phyloP scores from a whole-genome alignment of 2,797 vertebrate species.

The Sebastes flavidus region DNA sequence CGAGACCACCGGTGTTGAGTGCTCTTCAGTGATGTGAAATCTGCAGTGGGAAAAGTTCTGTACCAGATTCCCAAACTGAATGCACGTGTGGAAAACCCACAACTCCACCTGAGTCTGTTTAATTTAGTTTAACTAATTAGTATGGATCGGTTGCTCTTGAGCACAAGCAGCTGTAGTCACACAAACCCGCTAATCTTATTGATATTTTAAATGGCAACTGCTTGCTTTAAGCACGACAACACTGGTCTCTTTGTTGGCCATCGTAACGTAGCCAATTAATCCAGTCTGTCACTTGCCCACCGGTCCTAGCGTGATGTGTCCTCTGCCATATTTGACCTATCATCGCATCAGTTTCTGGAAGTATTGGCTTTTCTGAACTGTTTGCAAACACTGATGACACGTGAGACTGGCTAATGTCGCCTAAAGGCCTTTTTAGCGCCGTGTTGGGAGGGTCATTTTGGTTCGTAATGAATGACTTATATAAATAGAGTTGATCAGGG shows the following conservation, averaged over 20 bases:
- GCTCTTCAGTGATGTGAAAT: slow-evolving; percentile 32
- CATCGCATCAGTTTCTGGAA: slow-evolving; percentile 46
- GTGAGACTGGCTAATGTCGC: slow-evolving; percentile 47
- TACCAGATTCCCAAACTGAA: slow-evolving; percentile 19
- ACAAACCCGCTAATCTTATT: slow-evolving; percentile 43
- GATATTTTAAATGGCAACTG: slow-evolving; percentile 43
- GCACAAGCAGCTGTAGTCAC: slow-evolving; percentile 29
- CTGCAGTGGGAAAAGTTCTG: slow-evolving; percentile 13
- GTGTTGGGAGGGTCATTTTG: slow-evolving; percentile 20
- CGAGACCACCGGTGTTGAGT: slow-evolving; percentile 43
- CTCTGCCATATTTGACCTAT: slow-evolving; percentile 40
- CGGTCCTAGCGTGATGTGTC: slow-evolving; percentile 34
- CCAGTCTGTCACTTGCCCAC: slow-evolving; percentile 23
- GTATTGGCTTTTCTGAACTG: slow-evolving; percentile 64
- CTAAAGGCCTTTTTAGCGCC: slow-evolving; percentile 40
- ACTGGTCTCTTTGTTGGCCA: slow-evolving; percentile 39
- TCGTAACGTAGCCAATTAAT: slow-evolving; percentile 35
- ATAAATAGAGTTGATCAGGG: slow-evolving; percentile 4
- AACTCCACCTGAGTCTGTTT: slow-evolving; percentile 27
- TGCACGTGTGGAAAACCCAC: slow-evolving; percentile 3
- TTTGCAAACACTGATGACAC: slow-evolving; percentile 76
- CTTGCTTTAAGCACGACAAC: slow-evolving; percentile 7
- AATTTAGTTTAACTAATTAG: slow-evolving; percentile 44
- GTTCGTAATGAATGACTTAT: slow-evolving; percentile 34
- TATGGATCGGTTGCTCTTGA: slow-evolving; percentile 31